phyloP scores from a whole-genome alignment of 1,140 invertebrate genomes.

The Nephila pilipes region DNA sequence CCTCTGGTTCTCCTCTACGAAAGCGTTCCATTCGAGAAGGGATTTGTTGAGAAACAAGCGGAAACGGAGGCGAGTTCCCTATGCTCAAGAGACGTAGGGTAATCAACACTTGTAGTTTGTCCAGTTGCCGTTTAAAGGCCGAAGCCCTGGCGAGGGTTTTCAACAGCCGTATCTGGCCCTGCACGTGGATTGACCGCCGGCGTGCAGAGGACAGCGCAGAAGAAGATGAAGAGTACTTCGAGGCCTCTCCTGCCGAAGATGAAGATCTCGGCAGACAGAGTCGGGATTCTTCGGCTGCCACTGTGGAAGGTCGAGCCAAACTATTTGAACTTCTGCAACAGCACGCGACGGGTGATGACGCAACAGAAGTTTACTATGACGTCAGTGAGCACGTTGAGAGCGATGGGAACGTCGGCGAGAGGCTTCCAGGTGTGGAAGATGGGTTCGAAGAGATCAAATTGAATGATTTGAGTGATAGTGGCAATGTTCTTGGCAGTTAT shows the following conservation, averaged over 20 bases:
- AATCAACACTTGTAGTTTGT: conserved; percentile 12
- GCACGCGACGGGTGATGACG: conserved; percentile 65
- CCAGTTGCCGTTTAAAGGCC: conserved; percentile 87
- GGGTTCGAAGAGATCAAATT: not conserved
- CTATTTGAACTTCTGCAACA: conserved; percentile 60
- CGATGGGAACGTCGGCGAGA: not conserved
- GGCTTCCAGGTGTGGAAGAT: not conserved
- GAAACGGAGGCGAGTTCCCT: not conserved
- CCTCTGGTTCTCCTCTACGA: not conserved
- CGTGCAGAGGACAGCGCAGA: not conserved
- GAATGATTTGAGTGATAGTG: not conserved
- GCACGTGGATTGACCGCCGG: conserved; percentile 79
- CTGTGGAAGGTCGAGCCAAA: conserved; percentile 38
- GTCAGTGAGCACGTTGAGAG: conserved; percentile 61
- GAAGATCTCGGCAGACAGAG: not conserved
- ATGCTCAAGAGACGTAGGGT: conserved; percentile 54
- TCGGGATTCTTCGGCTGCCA: conserved; percentile 27
- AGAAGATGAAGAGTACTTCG: conserved; percentile 72
- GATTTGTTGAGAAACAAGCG: too few species aligned
- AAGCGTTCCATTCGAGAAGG: not conserved
- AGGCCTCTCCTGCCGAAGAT: conserved; percentile 45
- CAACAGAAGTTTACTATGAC: conserved; percentile 70
- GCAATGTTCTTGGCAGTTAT: too few species aligned
- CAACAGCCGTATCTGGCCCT: conserved; percentile 87
- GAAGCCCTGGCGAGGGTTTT: conserved; percentile 89